phyloP scores from a whole-genome alignment of 1,140 invertebrate genomes.

The Onthophagus taurus region DNA sequence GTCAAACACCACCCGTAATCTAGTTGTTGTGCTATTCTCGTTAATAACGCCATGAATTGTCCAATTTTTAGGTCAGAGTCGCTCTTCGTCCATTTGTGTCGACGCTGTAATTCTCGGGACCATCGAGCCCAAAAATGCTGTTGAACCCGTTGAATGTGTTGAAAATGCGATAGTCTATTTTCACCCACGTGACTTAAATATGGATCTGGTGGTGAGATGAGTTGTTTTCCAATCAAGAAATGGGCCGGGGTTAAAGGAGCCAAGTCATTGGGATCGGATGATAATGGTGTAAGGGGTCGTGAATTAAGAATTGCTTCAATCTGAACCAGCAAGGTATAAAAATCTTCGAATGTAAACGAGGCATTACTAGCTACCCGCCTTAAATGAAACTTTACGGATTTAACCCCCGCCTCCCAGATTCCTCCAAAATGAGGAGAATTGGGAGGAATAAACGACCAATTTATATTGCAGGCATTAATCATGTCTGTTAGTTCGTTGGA shows the following conservation, averaged over 20 bases:
- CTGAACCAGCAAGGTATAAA: background rate
- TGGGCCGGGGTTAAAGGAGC: background rate
- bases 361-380: constrained; percentile 25
- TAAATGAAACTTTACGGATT: constrained; percentile 25
- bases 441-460: constrained; percentile 15
- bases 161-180: constrained; percentile 16
- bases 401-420: constrained; percentile 12
- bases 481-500: background rate
- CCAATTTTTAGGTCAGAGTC: background rate
- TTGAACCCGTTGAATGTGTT: constrained; percentile 19
- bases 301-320: constrained; percentile 4
- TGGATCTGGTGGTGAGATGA: constrained; percentile 19
- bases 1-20: constrained; percentile 30
- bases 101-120: too few species aligned
- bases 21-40: constrained; percentile 1
- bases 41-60: constrained; percentile 3
- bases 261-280: constrained; percentile 20
- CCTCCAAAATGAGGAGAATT: constrained; percentile 20
- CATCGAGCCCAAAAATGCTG: too few species aligned
- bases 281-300: constrained; percentile 15
- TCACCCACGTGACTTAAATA: background rate
- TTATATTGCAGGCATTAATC: constrained; percentile 11
- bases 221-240: constrained; percentile 1
- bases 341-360: background rate
- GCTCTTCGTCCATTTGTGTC: background rate